Evolutionary conservation across 1,140 invertebrate species (phyloP), one percentile per base, ranked within the genome.

Genomic region (Tetramorium alpestre): DNA sequence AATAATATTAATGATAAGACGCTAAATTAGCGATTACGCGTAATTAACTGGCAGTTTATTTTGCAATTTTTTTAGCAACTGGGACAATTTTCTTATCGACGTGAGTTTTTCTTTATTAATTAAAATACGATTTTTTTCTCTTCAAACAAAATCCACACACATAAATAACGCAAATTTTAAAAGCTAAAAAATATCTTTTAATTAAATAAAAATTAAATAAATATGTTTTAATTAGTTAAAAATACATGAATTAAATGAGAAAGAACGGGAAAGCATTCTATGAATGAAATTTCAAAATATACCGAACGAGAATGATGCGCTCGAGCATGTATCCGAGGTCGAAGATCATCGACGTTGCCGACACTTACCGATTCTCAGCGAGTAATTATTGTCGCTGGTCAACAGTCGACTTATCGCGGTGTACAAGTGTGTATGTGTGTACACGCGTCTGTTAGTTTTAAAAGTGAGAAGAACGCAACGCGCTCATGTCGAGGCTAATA

Each of bases 351-450:
- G 16, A 5, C 3, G 11, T 28, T 1, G 10, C 44, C 33, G 16
- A 11, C 8, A 18, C 3, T 67, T 75, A 89, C 89, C 76, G 47
- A 86, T 73, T 70, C 47, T 28, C 56, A 85, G 11, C 2, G 13
- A 47, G 25, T 44, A 81, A 86, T 81, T 58, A 86, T 25, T 78
- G 49, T 75, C 38, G 8, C 22, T 69, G 25, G 56, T 76, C 56
- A 72, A 81, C 25, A 89, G 54, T 58, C 75, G 25, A 28, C 25
- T 89, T 89, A 89, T 89, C 88, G 18, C 25, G 7, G 6, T 25
- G n/a, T 3, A 22, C 25, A 38, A 13, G 3, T 69, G 10, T 25
- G 11, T 38, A 1, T 10, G 28, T 25, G 22, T 38, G 8, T 10
- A 22, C 10, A 1, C 25, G 38, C 10, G 54, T 60, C 60, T 76